phyloP scores from a whole-genome alignment of 2,888 invertebrate genomes.

The Lamellibrachia satsuma region DNA sequence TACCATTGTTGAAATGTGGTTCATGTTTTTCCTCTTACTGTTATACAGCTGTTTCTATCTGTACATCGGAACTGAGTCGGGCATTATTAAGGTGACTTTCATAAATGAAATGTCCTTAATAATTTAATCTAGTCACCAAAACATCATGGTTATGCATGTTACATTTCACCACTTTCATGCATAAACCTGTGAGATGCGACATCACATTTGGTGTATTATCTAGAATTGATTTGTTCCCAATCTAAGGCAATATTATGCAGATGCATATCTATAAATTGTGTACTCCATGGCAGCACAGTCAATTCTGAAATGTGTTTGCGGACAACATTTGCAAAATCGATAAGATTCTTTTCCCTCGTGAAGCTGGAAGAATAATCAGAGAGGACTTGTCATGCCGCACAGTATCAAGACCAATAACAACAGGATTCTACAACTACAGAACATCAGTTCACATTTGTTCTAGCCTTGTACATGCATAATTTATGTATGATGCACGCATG shows the following conservation, averaged over 20 bases:
- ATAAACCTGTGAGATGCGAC: neutral
- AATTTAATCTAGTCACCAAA: neutral
- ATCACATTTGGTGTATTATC: neutral
- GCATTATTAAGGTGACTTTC: neutral
- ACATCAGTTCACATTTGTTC: neutral
- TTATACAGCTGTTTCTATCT: neutral
- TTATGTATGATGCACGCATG: neutral
- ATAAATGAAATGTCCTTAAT: neutral
- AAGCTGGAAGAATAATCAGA: neutral
- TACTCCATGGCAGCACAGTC: neutral
- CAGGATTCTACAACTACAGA: neutral
- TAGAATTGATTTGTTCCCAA: neutral
- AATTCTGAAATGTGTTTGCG: neutral
- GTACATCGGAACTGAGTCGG: neutral
- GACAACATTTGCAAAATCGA: neutral
- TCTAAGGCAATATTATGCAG: neutral
- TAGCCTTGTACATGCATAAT: neutral
- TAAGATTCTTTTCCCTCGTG: neutral
- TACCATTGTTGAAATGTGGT: neutral
- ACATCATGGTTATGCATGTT: neutral
- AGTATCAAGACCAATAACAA: neutral
- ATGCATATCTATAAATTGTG: neutral
- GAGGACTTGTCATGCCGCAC: neutral
- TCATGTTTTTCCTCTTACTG: neutral
- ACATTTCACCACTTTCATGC: neutral